Base-by-base conservation (phyloP, 2,113 vertebrate species). In the Tragelaphus scriptus region DNA sequence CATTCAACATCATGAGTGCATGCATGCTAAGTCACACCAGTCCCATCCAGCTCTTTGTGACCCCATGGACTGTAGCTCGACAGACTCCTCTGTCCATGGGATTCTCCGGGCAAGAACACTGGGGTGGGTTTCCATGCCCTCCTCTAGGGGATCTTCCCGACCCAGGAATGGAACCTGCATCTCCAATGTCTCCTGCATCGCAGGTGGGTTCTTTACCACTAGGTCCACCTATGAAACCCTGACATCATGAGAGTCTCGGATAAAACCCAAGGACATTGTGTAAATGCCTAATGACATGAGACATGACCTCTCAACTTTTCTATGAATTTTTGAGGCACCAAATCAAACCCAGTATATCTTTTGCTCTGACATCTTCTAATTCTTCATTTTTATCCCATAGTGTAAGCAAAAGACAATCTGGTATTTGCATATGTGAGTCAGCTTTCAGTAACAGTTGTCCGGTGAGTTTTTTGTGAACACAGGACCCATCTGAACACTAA, bases 391-490 rank as follows among this genome's bases (percentile, higher is more conserved):
- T 51, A 26, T 51, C 21, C 47, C 10, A 6, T 3, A 25, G 36
- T 47, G 2, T 63, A 94, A 51, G 81, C 19, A 96, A 95, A 97
- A 85, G 6, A 17, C 47, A 88, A 7, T 44, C 55, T 92, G 23
- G 6, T 56, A 40, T 77, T 88, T 95, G 11, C 9, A 53, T 40
- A 47, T 32, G 6, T 65, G 28, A 94, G 81, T 90, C 90, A 80
- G 49, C 14, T 94, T 92, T 56, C 59, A 94, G 21, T 81, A 68
- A 82, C 47, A n/a, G 13, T 58, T 79, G 49, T 30, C 11, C 65
- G 2, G 2, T 65, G 5, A 26, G 2, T 53, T 71, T 88, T 5
- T 9, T 88, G 47, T 65, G n/a, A 85, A 55, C 3, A 13, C 9
- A 87, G 26, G 61, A 59, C 7, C 6, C 32, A 32, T 49, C 16